Evolutionary conservation across 2,113 vertebrate species (phyloP).

Genomic region (Turnix velox): DNA sequence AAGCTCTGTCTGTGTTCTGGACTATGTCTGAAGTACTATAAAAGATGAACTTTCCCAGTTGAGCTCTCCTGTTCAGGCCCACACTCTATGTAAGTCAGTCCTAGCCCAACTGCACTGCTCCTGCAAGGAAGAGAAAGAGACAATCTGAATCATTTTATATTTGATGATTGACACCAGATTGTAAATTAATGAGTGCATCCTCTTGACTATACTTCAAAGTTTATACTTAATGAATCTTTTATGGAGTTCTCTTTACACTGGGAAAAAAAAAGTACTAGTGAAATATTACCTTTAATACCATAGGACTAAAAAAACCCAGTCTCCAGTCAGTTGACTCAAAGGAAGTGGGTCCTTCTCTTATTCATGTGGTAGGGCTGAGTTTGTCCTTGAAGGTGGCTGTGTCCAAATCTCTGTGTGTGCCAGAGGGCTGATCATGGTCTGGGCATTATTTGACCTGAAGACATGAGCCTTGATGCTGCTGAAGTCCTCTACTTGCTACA

Average conservation of each 20-base stretch:
- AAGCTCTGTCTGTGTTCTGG: not conserved
- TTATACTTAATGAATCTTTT: conserved; percentile 32
- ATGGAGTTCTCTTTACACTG: not conserved
- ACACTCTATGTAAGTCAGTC: not conserved
- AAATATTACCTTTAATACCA: not conserved
- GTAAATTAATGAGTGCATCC: conserved; percentile 3
- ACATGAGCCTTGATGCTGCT: not conserved
- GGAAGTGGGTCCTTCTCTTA: not conserved
- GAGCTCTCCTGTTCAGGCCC: not conserved
- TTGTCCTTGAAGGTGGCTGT: not conserved
- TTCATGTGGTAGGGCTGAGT: not conserved
- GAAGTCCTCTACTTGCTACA: not conserved
- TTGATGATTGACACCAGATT: not conserved
- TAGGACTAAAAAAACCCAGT: too few relatives aligned
- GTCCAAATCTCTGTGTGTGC: fast-evolving
- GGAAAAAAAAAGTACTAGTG: not conserved
- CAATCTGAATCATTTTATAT: not conserved
- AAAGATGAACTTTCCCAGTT: not conserved
- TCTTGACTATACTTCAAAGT: conserved; percentile 14
- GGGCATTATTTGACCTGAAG: not conserved
- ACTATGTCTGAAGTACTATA: not conserved
- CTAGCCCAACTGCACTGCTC: not conserved
- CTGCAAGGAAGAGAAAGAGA: not conserved
- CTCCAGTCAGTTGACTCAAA: not conserved
- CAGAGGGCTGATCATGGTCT: not conserved